These are phyloP conservation scores for Alentia gelatinosa DNA, from an alignment of 2,888 invertebrate species.

Conservation along the genomic window DNA sequence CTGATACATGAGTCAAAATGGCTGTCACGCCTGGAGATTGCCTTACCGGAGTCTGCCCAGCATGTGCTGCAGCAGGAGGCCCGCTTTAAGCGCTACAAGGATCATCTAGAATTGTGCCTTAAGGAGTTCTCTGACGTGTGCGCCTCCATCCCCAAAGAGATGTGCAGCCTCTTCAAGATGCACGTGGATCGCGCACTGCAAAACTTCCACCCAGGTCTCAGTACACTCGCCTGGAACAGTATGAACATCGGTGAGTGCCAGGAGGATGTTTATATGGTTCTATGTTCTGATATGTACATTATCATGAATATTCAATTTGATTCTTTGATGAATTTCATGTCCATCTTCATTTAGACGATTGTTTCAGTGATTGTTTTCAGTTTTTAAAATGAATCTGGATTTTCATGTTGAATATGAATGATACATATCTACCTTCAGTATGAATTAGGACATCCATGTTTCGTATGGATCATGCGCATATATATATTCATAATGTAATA, in stretches of 20 bases:
- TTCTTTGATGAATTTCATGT: no score
- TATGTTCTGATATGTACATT: no score
- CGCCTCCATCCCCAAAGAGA: slow-evolving; percentile 74
- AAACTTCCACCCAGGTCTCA: slow-evolving; percentile 79
- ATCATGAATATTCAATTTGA: no score
- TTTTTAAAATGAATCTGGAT: no score
- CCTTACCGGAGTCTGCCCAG: slow-evolving; percentile 78
- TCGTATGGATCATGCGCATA: no score
- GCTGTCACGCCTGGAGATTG: slow-evolving; percentile 78
- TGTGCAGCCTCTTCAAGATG: slow-evolving; percentile 73
- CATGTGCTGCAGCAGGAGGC: slow-evolving; percentile 77
- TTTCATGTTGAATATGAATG: no score
- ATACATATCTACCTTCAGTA: no score
- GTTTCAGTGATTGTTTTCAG: no score
- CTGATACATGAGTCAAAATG: slow-evolving; percentile 80
- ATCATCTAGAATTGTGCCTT: slow-evolving; percentile 78
- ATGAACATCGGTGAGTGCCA: slow-evolving; percentile 79
- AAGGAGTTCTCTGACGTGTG: slow-evolving; percentile 74
- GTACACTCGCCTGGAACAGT: slow-evolving; percentile 80
- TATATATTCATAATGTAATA: no score
- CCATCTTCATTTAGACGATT: no score
- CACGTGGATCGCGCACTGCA: slow-evolving; percentile 75
- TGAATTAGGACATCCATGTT: no score
- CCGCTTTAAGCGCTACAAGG: slow-evolving; percentile 79
- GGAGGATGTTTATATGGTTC: no score